A percentile compares a stretch with the other conserved stretches of the same genome.
Evolutionary conservation across 2,113 vertebrate species (phyloP).

Genomic region (Origma solitaria): DNA sequence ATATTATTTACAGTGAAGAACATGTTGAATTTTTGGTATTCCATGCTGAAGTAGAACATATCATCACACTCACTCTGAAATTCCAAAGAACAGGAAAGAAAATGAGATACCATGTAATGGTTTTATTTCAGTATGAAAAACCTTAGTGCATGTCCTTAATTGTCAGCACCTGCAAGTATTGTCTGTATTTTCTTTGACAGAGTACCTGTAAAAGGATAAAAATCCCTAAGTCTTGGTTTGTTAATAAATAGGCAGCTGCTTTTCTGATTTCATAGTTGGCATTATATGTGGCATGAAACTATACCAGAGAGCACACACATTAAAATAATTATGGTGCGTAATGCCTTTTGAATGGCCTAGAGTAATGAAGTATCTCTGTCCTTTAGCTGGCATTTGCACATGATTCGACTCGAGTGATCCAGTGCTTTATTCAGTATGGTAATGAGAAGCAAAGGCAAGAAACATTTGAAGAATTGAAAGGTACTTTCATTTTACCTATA

Average conservation of each 20-base stretch:
- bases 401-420: slow-evolving; percentile 91
- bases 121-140: not conserved
- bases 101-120: not conserved
- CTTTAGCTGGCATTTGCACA: slow-evolving; percentile 90
- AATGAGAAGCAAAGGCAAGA: slow-evolving; percentile 82
- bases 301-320: not conserved
- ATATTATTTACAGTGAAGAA: not conserved
- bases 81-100: not conserved
- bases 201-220: not conserved
- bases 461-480: slow-evolving; percentile 86
- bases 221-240: not conserved
- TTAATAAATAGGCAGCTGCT: not conserved
- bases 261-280: not conserved
- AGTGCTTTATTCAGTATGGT: slow-evolving; percentile 91
- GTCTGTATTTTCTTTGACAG: not conserved
- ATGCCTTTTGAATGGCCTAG: not conserved
- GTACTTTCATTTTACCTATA: slow-evolving; percentile 52
- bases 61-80: not conserved
- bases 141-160: not conserved
- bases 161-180: not conserved
- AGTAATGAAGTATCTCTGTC: not conserved
- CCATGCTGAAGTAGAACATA: not conserved
- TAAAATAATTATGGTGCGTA: not conserved
- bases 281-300: not conserved
- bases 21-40: not conserved